A percentile compares a stretch with the other conserved stretches of the same genome.
phyloP scores from a whole-genome alignment of 1,140 invertebrate species.

The Musca domestica region DNA sequence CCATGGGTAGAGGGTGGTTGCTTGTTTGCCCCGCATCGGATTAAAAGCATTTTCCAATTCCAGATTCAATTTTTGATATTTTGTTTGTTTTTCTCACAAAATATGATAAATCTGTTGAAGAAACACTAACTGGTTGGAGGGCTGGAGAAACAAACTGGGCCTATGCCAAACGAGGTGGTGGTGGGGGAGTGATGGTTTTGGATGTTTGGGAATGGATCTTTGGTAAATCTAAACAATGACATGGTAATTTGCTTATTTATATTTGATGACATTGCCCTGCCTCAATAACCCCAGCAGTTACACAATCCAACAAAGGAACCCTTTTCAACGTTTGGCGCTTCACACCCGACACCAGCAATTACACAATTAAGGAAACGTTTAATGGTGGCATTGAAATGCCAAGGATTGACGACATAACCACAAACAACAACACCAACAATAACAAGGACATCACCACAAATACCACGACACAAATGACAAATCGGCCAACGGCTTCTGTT shows the following conservation, averaged over 20 bases:
- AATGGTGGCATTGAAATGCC: conserved; percentile 18
- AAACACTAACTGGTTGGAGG: conserved; percentile 17
- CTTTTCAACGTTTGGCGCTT: conserved; percentile 37
- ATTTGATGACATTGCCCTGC: too few species aligned
- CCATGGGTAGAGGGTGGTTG: too few species aligned
- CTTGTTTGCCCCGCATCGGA: too few species aligned
- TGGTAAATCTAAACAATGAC: conserved; percentile 30
- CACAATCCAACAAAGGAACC: conserved; percentile 23
- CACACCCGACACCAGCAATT: conserved; percentile 24
- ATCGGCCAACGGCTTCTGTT: conserved; percentile 10
- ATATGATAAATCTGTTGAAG: neutral
- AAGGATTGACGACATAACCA: neutral
- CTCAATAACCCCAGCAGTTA: conserved; percentile 26
- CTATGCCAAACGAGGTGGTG: conserved; percentile 24
- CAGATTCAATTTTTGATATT: too few species aligned
- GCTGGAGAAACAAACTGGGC: conserved; percentile 14
- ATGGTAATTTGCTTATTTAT: too few species aligned
- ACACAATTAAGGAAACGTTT: conserved; percentile 20
- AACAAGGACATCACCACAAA: neutral
- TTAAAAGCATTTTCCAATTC: too few species aligned
- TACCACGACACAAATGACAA: neutral
- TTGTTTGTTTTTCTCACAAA: neutral
- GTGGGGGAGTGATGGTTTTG: conserved; percentile 31
- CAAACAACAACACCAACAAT: neutral
- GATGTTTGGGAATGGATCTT: conserved; percentile 28